These are phyloP conservation scores for Chelonus formosanus DNA, from an alignment of 2,888 invertebrate species.

Conservation along the genomic window DNA sequence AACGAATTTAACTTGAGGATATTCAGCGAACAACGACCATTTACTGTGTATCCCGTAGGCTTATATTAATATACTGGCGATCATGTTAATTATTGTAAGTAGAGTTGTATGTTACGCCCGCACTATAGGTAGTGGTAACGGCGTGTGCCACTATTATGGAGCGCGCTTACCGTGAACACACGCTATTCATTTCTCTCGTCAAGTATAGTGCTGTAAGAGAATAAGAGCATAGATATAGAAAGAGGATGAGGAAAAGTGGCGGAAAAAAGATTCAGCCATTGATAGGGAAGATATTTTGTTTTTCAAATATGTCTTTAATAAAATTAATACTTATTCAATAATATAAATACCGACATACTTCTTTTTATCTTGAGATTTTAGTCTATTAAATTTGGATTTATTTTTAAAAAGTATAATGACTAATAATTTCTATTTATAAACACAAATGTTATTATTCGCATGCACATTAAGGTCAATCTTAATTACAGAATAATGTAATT, in stretches of 20 bases:
- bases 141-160: constrained; percentile 61
- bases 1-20: constrained; percentile 34
- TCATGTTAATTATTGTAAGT: constrained; percentile 63
- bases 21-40: constrained; percentile 45
- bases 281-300: background rate
- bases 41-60: constrained; percentile 46
- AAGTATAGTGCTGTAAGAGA: constrained; percentile 7
- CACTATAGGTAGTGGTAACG: constrained; percentile 51
- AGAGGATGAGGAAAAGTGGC: constrained; percentile 2
- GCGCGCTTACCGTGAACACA: constrained; percentile 63
- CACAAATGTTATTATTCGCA: background rate
- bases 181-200: constrained; percentile 56
- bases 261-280: background rate
- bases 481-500: constrained; percentile 64
- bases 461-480: constrained; percentile 62
- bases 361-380: too few species aligned
- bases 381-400: too few species aligned
- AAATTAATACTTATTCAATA: background rate
- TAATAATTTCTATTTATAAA: constrained; percentile 2
- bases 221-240: constrained; percentile 4
- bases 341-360: too few species aligned
- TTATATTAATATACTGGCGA: constrained; percentile 59
- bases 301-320: background rate
- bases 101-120: constrained; percentile 49
- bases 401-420: too few species aligned